Percentiles rank a stretch among this genome's conserved stretches.
These are phyloP conservation scores for Excalfactoria chinensis DNA, from an alignment of 2,113 vertebrate species.

Conservation along the genomic window DNA sequence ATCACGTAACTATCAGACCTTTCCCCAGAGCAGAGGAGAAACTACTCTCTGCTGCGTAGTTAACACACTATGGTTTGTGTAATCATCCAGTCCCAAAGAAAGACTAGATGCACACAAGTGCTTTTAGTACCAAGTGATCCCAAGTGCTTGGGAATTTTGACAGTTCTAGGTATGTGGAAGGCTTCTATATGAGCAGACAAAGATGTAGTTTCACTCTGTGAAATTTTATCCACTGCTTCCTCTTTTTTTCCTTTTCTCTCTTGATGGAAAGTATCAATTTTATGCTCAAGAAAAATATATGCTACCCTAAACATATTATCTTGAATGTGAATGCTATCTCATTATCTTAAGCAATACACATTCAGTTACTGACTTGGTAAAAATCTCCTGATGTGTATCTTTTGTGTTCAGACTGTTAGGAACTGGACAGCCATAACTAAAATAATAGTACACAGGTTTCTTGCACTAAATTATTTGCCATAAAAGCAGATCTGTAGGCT, in stretches of 20 bases:
- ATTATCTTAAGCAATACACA: not conserved
- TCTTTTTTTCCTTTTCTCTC: not conserved
- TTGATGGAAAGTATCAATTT: not conserved
- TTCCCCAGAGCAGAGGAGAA: not conserved
- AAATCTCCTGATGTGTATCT: not conserved
- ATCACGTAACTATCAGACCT: not conserved
- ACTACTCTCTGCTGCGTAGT: not conserved
- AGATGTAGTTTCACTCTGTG: not conserved
- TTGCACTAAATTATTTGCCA: not conserved
- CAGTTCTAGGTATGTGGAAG: not conserved
- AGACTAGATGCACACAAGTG: not conserved
- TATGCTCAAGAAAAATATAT: not conserved
- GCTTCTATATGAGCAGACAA: not conserved
- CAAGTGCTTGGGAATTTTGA: not conserved
- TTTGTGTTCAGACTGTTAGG: not conserved
- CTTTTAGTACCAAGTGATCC: not conserved
- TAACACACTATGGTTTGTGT: not conserved
- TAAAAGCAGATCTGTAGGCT: not conserved
- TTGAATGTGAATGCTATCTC: not conserved
- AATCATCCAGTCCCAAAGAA: not conserved
- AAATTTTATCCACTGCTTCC: not conserved
- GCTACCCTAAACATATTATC: not conserved
- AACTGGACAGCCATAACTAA: not conserved
- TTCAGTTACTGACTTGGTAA: not conserved
- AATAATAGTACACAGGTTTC: not conserved